phyloP scores from a whole-genome alignment of 2,888 invertebrate species.

The Bruchidius siliquastri region DNA sequence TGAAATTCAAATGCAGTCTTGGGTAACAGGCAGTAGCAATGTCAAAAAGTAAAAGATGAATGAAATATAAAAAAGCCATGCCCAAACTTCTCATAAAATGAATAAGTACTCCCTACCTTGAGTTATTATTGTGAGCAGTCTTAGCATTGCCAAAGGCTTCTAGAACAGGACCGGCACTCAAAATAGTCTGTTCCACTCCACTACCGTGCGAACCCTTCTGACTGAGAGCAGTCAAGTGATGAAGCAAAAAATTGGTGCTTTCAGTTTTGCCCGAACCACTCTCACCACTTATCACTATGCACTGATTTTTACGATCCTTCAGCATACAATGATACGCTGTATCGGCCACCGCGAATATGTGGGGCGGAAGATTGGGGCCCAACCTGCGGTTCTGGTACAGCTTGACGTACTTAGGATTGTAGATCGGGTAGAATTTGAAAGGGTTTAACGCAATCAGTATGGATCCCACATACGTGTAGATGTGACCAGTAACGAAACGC shows the following conservation, averaged over 20 bases:
- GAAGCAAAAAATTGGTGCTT: constrained; percentile 90
- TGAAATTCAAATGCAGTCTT: no score
- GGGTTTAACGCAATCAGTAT: constrained; percentile 93
- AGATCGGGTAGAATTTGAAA: constrained; percentile 93
- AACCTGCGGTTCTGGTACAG: constrained; percentile 89
- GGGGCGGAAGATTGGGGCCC: constrained; percentile 89
- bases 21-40: no score
- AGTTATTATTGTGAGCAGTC: constrained; percentile 96
- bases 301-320: constrained; percentile 83
- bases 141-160: constrained; percentile 99
- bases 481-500: constrained; percentile 86
- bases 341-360: constrained; percentile 95
- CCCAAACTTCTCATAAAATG: no score
- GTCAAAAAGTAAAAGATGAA: no score
- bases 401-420: constrained; percentile 96
- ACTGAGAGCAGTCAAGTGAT: constrained; percentile 90
- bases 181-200: constrained; percentile 94
- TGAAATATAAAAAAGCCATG: no score
- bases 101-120: constrained; percentile 40
- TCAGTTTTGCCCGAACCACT: constrained; percentile 96
- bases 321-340: constrained; percentile 94
- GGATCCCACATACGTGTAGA: constrained; percentile 94
- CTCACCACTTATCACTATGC: constrained; percentile 93
- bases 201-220: constrained; percentile 92
- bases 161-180: constrained; percentile 92